Percentiles rank a stretch among this genome's conserved stretches.
Evolutionary conservation across 1,140 invertebrate genomes (phyloP).

Genomic region (Drosophila erecta): DNA sequence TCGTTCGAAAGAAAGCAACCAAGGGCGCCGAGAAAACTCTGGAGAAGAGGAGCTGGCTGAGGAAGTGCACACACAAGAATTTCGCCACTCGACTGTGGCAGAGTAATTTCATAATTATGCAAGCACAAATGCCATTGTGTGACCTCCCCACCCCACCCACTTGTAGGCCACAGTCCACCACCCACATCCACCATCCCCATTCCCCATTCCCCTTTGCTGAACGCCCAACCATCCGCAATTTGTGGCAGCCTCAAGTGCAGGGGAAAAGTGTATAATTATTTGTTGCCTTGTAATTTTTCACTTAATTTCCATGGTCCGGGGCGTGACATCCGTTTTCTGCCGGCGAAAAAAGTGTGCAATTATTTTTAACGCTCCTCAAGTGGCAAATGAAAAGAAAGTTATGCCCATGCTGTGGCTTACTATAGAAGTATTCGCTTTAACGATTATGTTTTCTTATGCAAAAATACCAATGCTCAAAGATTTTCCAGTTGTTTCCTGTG

Average conservation of each 20-base stretch:
- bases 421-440: neutral
- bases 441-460: too few species aligned
- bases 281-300: conserved; percentile 77
- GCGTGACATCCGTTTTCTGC: conserved; percentile 61
- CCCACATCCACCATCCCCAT: neutral
- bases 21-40: conserved; percentile 1
- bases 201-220: neutral
- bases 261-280: conserved; percentile 74
- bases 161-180: conserved; percentile 6
- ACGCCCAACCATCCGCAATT: conserved; percentile 7
- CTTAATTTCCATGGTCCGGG: conserved; percentile 74
- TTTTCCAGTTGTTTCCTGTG: too few species aligned
- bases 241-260: conserved; percentile 62
- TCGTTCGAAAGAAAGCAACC: conserved; percentile 1
- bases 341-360: conserved; percentile 53
- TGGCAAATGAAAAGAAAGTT: conserved; percentile 12
- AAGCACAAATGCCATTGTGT: conserved; percentile 74
- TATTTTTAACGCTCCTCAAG: conserved; percentile 52
- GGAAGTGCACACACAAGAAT: conserved; percentile 67
- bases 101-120: conserved; percentile 82
- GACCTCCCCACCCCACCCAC: conserved; percentile 42
- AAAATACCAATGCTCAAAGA: too few species aligned
- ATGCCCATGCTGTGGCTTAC: conserved; percentile 10
- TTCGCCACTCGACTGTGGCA: conserved; percentile 68
- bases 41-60: conserved; percentile 45